Percentiles rank a stretch among this genome's conserved stretches.
Evolutionary conservation across 2,888 invertebrate genomes (phyloP).

Genomic region (Clepsis dumicolana): DNA sequence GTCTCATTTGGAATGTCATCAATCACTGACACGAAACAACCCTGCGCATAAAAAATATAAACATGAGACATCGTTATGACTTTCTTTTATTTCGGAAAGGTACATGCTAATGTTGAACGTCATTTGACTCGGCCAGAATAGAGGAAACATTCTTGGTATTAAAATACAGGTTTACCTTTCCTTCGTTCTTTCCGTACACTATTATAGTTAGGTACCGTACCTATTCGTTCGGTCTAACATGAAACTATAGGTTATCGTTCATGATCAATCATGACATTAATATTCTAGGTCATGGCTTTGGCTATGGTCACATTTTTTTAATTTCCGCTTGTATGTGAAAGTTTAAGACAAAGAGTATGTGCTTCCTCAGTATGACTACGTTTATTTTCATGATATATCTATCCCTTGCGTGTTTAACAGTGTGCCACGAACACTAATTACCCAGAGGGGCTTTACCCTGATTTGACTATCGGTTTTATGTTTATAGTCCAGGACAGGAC

Average conservation of each 20-base stretch:
- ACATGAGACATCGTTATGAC: conserved; percentile 59
- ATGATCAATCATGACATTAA: background rate
- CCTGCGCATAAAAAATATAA: conserved; percentile 64
- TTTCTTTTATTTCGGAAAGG: conserved; percentile 58
- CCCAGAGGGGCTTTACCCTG: background rate
- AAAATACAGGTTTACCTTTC: background rate
- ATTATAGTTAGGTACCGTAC: no score
- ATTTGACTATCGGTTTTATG: conserved; percentile 6
- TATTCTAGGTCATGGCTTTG: background rate
- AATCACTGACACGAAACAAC: conserved; percentile 69
- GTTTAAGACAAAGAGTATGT: background rate
- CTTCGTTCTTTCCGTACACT: background rate
- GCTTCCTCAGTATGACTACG: background rate
- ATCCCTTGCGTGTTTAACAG: conserved; percentile 1
- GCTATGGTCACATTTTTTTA: background rate
- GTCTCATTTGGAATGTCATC: conserved; percentile 63
- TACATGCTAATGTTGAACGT: conserved; percentile 36
- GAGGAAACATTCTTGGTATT: conserved; percentile 11
- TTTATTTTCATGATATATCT: background rate
- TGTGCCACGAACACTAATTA: conserved; percentile 15
- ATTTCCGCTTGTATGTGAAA: background rate
- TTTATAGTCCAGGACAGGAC: background rate
- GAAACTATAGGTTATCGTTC: background rate
- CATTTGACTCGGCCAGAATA: conserved; percentile 22
- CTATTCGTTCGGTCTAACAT: background rate